Base-by-base conservation (phyloP, 2,113 vertebrate species). In the Apteryx owenii region DNA sequence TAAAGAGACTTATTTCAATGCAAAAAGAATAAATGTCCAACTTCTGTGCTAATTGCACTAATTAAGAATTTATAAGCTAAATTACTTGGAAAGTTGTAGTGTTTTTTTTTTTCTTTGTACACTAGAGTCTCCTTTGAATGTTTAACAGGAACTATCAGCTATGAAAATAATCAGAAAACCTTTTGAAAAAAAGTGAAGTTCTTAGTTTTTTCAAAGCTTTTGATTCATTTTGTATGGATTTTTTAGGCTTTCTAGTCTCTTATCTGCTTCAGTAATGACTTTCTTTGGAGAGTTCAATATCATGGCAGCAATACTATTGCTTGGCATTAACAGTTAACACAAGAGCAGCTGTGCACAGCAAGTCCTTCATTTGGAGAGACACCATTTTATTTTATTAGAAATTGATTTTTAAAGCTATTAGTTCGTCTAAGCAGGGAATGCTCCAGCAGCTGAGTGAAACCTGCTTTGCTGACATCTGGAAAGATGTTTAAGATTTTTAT, bases 331-430 rank as follows among this genome's bases (percentile, higher is more conserved):
- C 48, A 72, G 71, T 79, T 91, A 96, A 95, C 69, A 92, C 29
- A 88, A 95, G 90, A 93, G 88, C 94, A 98, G 96, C 95, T 97
- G 95, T 70, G 95, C 95, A 89, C 94, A 96, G 95, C 64, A 93
- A 95, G 81, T 71, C 56, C 82, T 94, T 95, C 64, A 89, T 95
- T 95, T 88, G 61, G 60, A 91, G 85, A 85, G 53, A 70, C 72
- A 89, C 18, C 9, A 12, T 93, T 96, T 86, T 83, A 88, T 93
- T 96, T 95, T 96, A 96, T 96, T 92, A 97, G 92, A 95, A 97
- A 97, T 96, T 95, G 97, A 96, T 97, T 97, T 97, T 89, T 91
- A 89, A 94, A 94, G 9, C 64, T 97, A 95, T 93, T 97, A 95
- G 94, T 96, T 92, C 94, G 38, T 71, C 54, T 91, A 88, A 95